Base-by-base conservation (phyloP, 2,888 invertebrate genomes). In the Caenorhabditis sp. region DNA sequence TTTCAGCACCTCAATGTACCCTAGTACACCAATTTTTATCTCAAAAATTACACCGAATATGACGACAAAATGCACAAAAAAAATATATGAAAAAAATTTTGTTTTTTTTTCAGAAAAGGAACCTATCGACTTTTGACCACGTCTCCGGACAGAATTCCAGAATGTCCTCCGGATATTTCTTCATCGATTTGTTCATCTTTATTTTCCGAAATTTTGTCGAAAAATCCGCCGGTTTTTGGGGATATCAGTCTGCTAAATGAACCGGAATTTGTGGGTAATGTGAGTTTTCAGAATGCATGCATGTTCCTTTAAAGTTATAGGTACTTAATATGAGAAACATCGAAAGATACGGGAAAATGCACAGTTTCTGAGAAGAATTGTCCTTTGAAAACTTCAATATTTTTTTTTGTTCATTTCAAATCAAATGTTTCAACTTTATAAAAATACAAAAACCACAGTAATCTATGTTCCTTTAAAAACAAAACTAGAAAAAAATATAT, bases 141-240 rank as follows among this genome's bases (percentile, higher is more conserved):
- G 0, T 70, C 70, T 7, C 26, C 67, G 1, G 70, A 75, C 21
- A 67, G 75, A n/a, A 23, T 75, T 25, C 75, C 75, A 10, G 75
- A 75, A 49, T 75, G 75, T 62, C 75, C 75, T 7, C 64, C 43
- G 1, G 70, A 75, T n/a, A 70, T 75, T 21, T 5, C 54, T 17
- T 21, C 52, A 23, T 52, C 61, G 0, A 58, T 54, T 23, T 75
- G 75, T 52, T 17, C 26, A 4, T n/a, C 64, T 1, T 53, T 75
- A 7, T 75, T 70, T 52, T 27, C 63, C 23, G 67, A 75, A 56
- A 75, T 75, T 38, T 56, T 75, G 2, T 21, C 64, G 0, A 52
- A 58, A 25, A 60, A 67, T 50, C 67, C 69, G 2, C 75, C 75
- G 8, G 62, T 61, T 21, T 58, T 70, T 25, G 70, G 67, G 7